Conservation (phyloP, 2,888 invertebrate genomes). For the Limnephilus lunatus region DNA sequence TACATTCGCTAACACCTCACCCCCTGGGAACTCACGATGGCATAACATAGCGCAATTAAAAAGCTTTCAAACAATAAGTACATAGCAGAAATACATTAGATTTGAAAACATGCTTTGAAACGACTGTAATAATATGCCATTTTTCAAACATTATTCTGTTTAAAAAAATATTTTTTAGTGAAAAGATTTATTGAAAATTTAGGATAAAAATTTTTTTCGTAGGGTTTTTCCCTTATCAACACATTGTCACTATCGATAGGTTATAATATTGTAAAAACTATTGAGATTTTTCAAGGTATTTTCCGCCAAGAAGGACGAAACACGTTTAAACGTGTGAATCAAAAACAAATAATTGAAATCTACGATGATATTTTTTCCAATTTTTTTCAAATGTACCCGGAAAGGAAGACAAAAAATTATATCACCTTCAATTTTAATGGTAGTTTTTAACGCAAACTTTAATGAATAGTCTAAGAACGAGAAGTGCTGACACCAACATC, state of each 20-base stretch:
- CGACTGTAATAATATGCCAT: background rate
- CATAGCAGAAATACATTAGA: background rate
- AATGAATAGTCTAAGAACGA: too few relatives aligned
- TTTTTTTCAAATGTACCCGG: too few relatives aligned
- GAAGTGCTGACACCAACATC: too few relatives aligned
- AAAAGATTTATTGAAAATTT: background rate
- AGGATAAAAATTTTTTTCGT: background rate
- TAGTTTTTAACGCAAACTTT: too few relatives aligned
- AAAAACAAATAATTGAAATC: too few relatives aligned
- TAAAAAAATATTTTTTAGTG: too few relatives aligned
- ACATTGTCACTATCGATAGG: background rate
- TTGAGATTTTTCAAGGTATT: background rate
- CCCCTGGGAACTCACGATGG: background rate
- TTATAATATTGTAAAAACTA: background rate
- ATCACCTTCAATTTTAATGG: too few relatives aligned
- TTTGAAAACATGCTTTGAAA: background rate
- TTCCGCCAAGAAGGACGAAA: too few relatives aligned
- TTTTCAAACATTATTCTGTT: background rate
- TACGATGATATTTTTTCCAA: too few relatives aligned
- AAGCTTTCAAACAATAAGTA: background rate
- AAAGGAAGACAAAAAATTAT: too few relatives aligned
- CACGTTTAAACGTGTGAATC: too few relatives aligned
- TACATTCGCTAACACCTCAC: constrained; percentile 6
- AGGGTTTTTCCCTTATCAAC: background rate
- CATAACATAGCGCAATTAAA: background rate